Conservation (phyloP, 2,888 invertebrate genomes). For the Peribatodes rhomboidaria region DNA sequence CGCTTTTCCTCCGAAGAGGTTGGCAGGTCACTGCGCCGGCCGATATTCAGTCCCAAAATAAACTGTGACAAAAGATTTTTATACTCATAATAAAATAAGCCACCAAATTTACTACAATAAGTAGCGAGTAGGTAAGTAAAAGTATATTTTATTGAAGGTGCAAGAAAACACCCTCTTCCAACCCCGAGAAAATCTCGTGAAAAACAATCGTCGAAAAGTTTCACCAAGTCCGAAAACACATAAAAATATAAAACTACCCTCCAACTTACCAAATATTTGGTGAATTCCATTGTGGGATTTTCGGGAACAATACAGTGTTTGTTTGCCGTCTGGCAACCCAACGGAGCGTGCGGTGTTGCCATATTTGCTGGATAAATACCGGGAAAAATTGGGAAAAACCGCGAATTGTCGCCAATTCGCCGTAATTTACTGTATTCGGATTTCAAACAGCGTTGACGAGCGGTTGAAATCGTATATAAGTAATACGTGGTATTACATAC, state of each 20-base stretch:
- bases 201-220: slow-evolving; percentile 17
- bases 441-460: slow-evolving; percentile 37
- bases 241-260: slow-evolving; percentile 45
- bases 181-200: slow-evolving; percentile 6
- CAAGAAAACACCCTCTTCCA: background rate
- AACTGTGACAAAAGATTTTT: background rate
- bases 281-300: slow-evolving; percentile 59
- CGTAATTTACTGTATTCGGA: slow-evolving; percentile 44
- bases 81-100: no score
- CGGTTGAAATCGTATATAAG: slow-evolving; percentile 3
- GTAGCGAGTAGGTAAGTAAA: background rate
- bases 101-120: background rate
- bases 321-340: slow-evolving; percentile 63
- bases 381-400: slow-evolving; percentile 62
- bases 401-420: slow-evolving; percentile 51
- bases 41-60: no score
- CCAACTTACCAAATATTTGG: slow-evolving; percentile 61
- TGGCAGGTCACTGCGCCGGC: no score
- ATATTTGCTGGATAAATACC: slow-evolving; percentile 73
- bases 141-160: background rate
- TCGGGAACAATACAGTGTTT: slow-evolving; percentile 51
- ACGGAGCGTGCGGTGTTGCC: slow-evolving; percentile 62
- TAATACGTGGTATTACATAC: background rate
- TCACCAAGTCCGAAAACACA: slow-evolving; percentile 36
- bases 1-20: no score